Base-by-base conservation (phyloP, 2,888 invertebrate species). In the Napeogenes sylphis region DNA sequence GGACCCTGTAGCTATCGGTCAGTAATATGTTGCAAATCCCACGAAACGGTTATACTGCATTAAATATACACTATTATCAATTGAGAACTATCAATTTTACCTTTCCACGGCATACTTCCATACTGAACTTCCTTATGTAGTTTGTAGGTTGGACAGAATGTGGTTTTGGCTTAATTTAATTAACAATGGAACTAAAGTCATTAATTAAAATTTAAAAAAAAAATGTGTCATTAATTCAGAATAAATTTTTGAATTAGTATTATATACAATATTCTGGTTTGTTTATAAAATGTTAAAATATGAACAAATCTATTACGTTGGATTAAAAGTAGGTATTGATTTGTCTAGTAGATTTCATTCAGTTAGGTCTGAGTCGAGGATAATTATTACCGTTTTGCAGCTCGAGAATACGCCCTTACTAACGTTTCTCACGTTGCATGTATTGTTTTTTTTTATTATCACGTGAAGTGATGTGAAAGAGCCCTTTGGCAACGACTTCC, bases 1-100 rank as follows among this genome's bases (percentile, higher is more conserved):
- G 69, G 72, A 70, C 65, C 73, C 72, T 65, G 60, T 61, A 68
- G 73, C 71, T 73, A 68, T 73, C 69, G 70, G 73, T 70, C 72
- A 73, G 69, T 65, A 68, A 69, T 65, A 60, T 65, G 65, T 58
- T 65, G 64, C 62, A 63, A 64, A 66, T 69, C 63, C 62, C 64
- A 66, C 56, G 45, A 55, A 61, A 66, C 69, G 59, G 61, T 65
- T 65, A 58, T 61, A 56, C 55, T 63, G 62, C 62, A 68, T 64
- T 65, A 63, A 63, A 63, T 63, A 62, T 62, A 64, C 38, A 58
- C 63, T 58, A 66, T 69, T 65, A 66, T 62, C 63, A 62, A 59
- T 55, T 54, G 45, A 46, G 47, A 61, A 32, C 61, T 62, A 66
- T 61, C 60, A 62, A 69, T 69, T 69, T 64, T 58, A 64, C 66